A percentile compares a stretch with the other conserved stretches of the same genome.
These are phyloP conservation scores for Scaptomyza flava DNA, from an alignment of 2,888 invertebrate species.

Conservation along the genomic window DNA sequence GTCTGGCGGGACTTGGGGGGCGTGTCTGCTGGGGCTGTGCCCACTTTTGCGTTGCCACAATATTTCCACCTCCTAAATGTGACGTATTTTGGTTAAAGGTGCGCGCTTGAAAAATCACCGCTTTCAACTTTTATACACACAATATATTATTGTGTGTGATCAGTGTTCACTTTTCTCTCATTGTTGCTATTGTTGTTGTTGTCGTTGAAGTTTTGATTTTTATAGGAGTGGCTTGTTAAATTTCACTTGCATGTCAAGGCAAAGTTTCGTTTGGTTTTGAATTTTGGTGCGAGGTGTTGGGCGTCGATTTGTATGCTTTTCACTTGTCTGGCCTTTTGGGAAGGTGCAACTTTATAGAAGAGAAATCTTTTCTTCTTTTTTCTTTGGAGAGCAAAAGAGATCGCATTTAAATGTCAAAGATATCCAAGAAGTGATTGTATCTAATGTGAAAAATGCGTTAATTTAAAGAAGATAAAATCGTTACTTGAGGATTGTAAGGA, in stretches of 20 bases:
- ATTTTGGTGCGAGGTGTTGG: slow-evolving; percentile 64
- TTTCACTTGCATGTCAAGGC: slow-evolving; percentile 77
- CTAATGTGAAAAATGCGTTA: slow-evolving; percentile 38
- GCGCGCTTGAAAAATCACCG: slow-evolving; percentile 67
- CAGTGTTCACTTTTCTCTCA: slow-evolving; percentile 50
- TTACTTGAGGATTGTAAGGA: background rate
- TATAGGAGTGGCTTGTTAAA: slow-evolving; percentile 78
- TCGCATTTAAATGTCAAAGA: slow-evolving; percentile 31
- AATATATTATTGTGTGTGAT: slow-evolving; percentile 57
- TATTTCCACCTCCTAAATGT: slow-evolving; percentile 74
- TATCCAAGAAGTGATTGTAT: background rate
- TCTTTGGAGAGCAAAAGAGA: slow-evolving; percentile 23
- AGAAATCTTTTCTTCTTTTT: slow-evolving; percentile 41
- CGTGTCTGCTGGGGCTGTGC: slow-evolving; percentile 61
- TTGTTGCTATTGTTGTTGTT: slow-evolving; percentile 30
- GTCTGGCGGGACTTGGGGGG: slow-evolving; percentile 30
- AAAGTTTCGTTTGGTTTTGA: slow-evolving; percentile 26
- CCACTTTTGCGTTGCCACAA: slow-evolving; percentile 70
- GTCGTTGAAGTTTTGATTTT: slow-evolving; percentile 33
- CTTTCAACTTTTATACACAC: slow-evolving; percentile 58
- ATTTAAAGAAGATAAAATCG: background rate
- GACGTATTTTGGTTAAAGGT: slow-evolving; percentile 72
- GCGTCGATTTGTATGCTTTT: slow-evolving; percentile 77
- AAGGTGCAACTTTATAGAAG: slow-evolving; percentile 42
- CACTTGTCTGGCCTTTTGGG: slow-evolving; percentile 67